Base-by-base conservation (phyloP, 2,888 invertebrate genomes). In the Trissolcus japonicus region DNA sequence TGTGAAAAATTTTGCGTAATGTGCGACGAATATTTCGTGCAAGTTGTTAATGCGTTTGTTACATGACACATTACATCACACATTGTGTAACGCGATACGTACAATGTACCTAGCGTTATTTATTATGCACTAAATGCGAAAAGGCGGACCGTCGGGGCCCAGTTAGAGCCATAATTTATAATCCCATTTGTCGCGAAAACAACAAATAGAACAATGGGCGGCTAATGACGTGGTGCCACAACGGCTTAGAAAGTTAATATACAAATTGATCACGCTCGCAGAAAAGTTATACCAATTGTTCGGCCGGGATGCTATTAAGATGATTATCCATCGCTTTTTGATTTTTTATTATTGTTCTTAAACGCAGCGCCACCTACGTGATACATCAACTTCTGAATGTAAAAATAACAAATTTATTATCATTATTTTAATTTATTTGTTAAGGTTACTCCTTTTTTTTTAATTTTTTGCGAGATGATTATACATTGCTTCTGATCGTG, bases 11-110 rank as follows among this genome's bases (percentile, higher is more conserved):
- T 72, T 72, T 72, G 63, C 59, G 48, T 65, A 72, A 72, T 46
- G 21, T 35, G 57, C 46, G 6, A 16, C 35, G 17, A 56, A 63
- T 63, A 71, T 71, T 72, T 71, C 56, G 62, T 71, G 41, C 62
- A 71, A 72, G 72, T 65, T 50, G 43, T 61, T 74, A 67, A 74
- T 67, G 43, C 56, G 46, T 62, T 62, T 62, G 66, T 75, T 75
- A 68, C 74, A 75, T 68, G 74, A 59, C 74, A 68, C 63, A 63
- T 75, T 75, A 68, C 68, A 68, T 75, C 69, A 74, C 48, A 57
- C 67, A 67, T 74, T 74, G 74, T 74, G 62, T 67, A 67, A 74
- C 63, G 43, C 29, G 53, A 59, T 67, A 68, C 53, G 56, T 63
- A 62, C 74, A 74, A 67, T 67, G 57, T 74, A 62, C 65, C 59